phyloP scores from a whole-genome alignment of 2,113 vertebrate species.

The Nothocercus julius region DNA sequence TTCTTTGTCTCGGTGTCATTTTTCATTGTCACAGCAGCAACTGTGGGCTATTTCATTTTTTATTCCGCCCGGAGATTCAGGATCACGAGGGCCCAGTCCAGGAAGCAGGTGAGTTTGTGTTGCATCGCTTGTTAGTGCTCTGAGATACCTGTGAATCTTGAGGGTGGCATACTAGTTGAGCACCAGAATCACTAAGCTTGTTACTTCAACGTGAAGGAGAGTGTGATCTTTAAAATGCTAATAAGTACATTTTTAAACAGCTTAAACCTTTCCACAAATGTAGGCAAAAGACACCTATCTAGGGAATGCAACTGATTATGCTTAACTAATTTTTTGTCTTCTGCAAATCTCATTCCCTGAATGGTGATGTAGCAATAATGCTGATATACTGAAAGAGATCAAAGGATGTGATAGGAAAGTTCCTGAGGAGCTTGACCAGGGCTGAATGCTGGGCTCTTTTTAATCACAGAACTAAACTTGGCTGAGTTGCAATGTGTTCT shows the following conservation, averaged over 20 bases:
- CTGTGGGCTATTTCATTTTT: constrained; percentile 87
- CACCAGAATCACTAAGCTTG: neutral
- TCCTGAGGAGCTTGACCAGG: neutral
- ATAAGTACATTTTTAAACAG: neutral
- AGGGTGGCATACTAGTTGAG: neutral
- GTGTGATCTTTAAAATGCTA: neutral
- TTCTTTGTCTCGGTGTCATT: constrained; percentile 88
- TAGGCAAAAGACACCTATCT: neutral
- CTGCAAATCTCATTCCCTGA: neutral
- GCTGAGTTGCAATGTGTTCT: neutral
- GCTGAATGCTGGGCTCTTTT: neutral
- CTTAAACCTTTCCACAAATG: neutral
- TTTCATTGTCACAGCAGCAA: constrained; percentile 87
- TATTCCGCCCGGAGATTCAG: constrained; percentile 85
- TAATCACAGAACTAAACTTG: neutral
- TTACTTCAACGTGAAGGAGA: neutral
- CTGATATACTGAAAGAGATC: neutral
- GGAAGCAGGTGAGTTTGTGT: constrained; percentile 79
- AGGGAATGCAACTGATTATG: neutral
- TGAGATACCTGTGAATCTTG: neutral
- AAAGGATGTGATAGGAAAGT: neutral
- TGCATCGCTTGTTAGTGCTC: neutral
- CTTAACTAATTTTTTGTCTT: neutral
- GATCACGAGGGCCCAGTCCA: constrained; percentile 78
- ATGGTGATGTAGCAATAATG: neutral